These are phyloP conservation scores for Brachirus orientalis DNA, from an alignment of 2,113 vertebrate species.

Conservation along the genomic window DNA sequence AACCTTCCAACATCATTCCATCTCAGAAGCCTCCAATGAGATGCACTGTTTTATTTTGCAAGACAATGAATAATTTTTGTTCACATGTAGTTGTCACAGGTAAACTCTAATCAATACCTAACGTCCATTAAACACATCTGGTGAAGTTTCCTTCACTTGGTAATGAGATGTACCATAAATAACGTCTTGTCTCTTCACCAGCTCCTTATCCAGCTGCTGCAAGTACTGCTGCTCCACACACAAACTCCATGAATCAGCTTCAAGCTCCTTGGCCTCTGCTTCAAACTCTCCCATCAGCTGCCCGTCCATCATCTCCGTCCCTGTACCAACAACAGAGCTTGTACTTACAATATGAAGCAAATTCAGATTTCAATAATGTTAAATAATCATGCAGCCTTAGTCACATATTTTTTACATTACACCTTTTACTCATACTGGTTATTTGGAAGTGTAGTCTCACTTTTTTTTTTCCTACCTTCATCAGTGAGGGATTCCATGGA, in stretches of 20 bases:
- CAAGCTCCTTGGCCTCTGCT: slow-evolving; percentile 88
- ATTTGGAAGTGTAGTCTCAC: too few relatives aligned
- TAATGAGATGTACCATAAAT: slow-evolving; percentile 86
- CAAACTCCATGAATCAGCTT: slow-evolving; percentile 95
- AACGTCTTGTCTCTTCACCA: slow-evolving; percentile 94
- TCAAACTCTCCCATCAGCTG: slow-evolving; percentile 97
- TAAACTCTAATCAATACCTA: too few relatives aligned
- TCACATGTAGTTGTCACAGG: neutral
- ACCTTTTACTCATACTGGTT: too few relatives aligned
- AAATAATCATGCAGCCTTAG: neutral
- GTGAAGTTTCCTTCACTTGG: neutral
- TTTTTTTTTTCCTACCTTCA: slow-evolving; percentile 86
- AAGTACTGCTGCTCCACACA: slow-evolving; percentile 89
- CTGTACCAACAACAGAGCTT: slow-evolving; percentile 70
- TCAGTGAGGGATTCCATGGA: slow-evolving; percentile 94
- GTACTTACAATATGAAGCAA: neutral
- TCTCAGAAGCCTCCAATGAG: too few relatives aligned
- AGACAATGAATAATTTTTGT: neutral
- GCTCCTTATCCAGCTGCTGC: slow-evolving; percentile 89
- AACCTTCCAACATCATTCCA: neutral
- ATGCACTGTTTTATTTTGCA: too few relatives aligned
- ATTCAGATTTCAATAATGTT: neutral
- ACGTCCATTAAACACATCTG: too few relatives aligned
- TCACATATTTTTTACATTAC: neutral
- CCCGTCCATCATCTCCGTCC: slow-evolving; percentile 95